Conservation (phyloP, 2,888 invertebrate species). For the Labia minor region DNA sequence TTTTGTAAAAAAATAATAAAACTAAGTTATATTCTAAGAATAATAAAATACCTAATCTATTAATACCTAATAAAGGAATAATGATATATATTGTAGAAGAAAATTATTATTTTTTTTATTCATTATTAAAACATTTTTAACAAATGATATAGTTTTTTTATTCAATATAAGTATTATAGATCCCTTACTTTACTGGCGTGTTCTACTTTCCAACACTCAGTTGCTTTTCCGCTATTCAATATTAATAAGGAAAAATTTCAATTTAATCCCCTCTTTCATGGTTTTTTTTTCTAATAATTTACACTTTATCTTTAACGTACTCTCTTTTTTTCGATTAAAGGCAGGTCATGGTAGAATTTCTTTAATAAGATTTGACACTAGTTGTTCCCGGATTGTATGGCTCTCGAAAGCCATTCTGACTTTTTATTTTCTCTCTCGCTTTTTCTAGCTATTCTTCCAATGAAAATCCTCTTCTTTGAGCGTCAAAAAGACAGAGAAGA, state of each 20-base stretch:
- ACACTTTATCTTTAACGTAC: background rate
- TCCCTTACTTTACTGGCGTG: no score
- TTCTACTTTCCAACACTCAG: no score
- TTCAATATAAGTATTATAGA: no score
- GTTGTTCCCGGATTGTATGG: background rate
- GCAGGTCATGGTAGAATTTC: background rate
- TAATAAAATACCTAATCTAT: no score
- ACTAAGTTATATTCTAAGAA: no score
- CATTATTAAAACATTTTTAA: no score
- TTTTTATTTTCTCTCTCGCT: background rate
- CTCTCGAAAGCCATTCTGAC: background rate
- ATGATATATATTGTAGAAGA: no score
- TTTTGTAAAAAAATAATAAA: no score
- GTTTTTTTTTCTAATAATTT: background rate
- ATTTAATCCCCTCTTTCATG: background rate
- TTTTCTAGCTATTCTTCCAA: background rate
- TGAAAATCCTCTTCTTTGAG: background rate
- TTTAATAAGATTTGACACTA: slow-evolving; percentile 7
- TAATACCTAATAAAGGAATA: no score
- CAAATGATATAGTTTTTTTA: no score
- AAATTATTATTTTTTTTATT: no score
- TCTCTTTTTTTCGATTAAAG: slow-evolving; percentile 3
- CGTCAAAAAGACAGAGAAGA: background rate
- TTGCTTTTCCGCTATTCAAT: no score
- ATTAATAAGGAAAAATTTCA: background rate